Percentiles rank a stretch among this genome's conserved stretches.
Conservation (phyloP, 2,888 invertebrate species). For the Pyrocoelia pectoralis region DNA sequence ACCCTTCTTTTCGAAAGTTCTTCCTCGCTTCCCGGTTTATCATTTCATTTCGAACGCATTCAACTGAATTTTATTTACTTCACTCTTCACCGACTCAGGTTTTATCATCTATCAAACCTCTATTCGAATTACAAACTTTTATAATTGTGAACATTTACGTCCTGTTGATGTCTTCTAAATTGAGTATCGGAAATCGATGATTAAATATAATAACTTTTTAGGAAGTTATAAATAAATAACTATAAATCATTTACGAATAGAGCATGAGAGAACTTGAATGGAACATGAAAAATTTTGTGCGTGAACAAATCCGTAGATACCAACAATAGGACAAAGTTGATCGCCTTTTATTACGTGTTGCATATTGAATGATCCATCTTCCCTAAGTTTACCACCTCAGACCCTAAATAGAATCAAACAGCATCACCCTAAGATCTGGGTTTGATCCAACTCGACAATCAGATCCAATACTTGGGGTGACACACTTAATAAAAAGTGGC, state of each 20-base stretch:
- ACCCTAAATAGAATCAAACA: constrained; percentile 55
- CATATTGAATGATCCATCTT: constrained; percentile 50
- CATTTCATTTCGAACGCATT: constrained; percentile 39
- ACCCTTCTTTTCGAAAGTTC: constrained; percentile 31
- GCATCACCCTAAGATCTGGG: constrained; percentile 51
- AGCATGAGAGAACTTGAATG: constrained; percentile 25
- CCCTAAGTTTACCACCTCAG: constrained; percentile 54
- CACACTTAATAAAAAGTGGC: constrained; percentile 57
- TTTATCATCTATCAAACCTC: constrained; percentile 13
- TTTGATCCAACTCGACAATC: constrained; percentile 50
- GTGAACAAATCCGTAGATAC: constrained; percentile 30
- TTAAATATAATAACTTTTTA: background rate
- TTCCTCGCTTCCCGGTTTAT: constrained; percentile 32
- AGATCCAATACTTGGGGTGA: constrained; percentile 53
- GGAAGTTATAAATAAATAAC: constrained; percentile 6
- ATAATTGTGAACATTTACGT: background rate
- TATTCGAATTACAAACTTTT: background rate
- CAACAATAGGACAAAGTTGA: constrained; percentile 46
- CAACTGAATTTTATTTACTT: constrained; percentile 46
- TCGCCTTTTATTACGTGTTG: constrained; percentile 50
- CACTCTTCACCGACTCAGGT: constrained; percentile 30
- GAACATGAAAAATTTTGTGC: constrained; percentile 29
- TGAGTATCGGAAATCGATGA: no score
- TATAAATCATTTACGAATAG: background rate
- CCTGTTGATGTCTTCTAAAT: background rate